Percentiles rank a stretch among this genome's conserved stretches.
These are phyloP conservation scores for Drosophila vallismaia DNA, from an alignment of 2,888 invertebrate species.

Conservation along the genomic window DNA sequence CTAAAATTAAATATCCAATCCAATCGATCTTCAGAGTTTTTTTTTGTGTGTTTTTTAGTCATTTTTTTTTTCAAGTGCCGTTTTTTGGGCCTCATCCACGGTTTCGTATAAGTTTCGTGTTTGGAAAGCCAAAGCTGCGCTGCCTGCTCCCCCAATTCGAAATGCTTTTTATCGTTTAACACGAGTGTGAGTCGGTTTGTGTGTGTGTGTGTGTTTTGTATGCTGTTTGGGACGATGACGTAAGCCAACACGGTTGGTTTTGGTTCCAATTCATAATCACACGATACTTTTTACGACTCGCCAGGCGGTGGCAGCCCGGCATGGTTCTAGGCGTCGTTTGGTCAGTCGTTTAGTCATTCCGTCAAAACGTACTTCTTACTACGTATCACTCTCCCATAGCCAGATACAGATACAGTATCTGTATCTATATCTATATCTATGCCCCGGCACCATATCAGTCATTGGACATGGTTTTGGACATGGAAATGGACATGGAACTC, in stretches of 20 bases:
- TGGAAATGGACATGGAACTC: conserved; percentile 39
- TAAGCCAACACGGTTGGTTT: conserved; percentile 66
- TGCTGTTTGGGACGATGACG: conserved; percentile 71
- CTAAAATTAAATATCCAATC: conserved; percentile 1
- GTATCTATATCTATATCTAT: conserved; percentile 31
- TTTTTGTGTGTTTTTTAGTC: no score
- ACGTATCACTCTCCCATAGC: neutral
- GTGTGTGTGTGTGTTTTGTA: conserved; percentile 48
- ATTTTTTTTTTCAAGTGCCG: conserved; percentile 44
- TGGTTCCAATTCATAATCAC: conserved; percentile 77
- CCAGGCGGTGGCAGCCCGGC: conserved; percentile 9
- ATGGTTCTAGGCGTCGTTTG: conserved; percentile 54
- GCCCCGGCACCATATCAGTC: conserved; percentile 47
- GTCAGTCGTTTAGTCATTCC: conserved; percentile 19
- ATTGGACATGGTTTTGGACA: conserved; percentile 38
- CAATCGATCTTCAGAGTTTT: conserved; percentile 21
- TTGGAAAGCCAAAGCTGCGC: conserved; percentile 74
- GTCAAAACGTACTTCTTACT: neutral
- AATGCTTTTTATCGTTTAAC: conserved; percentile 64
- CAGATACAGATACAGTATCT: conserved; percentile 24
- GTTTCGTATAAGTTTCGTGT: conserved; percentile 65
- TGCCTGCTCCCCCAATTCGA: conserved; percentile 67
- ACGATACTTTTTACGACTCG: conserved; percentile 66
- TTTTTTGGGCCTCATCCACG: conserved; percentile 59
- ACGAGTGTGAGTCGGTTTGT: conserved; percentile 23